Conservation (phyloP, 2,797 vertebrate species). For the Sphenodon punctatus region DNA sequence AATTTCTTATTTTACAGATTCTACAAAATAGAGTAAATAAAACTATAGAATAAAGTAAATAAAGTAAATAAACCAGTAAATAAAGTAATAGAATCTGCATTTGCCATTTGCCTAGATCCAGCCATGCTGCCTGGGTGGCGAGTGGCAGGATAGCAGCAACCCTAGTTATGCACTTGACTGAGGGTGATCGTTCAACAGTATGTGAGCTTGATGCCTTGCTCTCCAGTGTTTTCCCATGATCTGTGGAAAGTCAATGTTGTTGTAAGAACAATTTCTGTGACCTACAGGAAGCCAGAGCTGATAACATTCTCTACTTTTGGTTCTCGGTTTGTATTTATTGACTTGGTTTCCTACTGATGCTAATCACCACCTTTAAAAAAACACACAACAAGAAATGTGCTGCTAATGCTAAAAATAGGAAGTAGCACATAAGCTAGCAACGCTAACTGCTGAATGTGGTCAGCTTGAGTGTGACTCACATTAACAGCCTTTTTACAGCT, state of each 20-base stretch:
- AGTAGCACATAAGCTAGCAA: background rate
- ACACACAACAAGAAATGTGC: background rate
- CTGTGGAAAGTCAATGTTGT: background rate
- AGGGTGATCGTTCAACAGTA: background rate
- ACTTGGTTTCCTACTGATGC: background rate
- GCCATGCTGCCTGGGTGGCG: no score
- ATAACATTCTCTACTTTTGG: background rate
- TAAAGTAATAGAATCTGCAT: no score
- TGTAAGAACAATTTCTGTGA: background rate
- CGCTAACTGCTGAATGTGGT: background rate
- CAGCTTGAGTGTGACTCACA: background rate
- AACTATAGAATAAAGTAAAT: no score
- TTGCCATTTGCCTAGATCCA: no score
- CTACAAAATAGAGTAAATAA: no score
- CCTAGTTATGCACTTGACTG: background rate
- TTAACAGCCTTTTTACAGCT: background rate
- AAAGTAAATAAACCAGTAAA: no score
- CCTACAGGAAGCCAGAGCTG: background rate
- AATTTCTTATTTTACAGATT: no score
- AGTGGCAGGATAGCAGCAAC: no score
- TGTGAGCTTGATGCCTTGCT: background rate
- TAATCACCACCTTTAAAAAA: background rate
- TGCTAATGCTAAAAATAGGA: slow-evolving; percentile 10
- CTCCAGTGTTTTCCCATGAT: background rate
- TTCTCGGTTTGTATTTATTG: accelerated